Percentiles rank a stretch among this genome's conserved stretches.
These are phyloP conservation scores for Tachyglossus aculeatus DNA, from an alignment of 2,797 vertebrate species.

Conservation along the genomic window DNA sequence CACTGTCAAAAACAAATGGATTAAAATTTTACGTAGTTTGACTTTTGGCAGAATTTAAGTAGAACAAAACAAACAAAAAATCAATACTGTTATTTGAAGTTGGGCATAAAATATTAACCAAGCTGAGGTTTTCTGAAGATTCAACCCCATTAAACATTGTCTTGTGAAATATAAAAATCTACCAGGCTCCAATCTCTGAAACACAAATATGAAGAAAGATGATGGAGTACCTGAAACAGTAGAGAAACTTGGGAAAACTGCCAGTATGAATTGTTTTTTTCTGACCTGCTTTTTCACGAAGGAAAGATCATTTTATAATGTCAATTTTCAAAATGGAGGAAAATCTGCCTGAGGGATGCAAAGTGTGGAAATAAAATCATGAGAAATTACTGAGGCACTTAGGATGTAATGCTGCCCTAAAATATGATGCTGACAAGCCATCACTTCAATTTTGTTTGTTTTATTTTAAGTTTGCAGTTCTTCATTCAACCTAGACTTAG, in stretches of 20 bases:
- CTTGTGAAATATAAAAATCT: conserved; percentile 67
- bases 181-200: conserved; percentile 51
- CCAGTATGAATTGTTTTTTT: conserved; percentile 51
- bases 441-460: no score
- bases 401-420: no score
- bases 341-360: neutral
- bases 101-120: conserved; percentile 63
- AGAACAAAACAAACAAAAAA: conserved; percentile 63
- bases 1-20: conserved; percentile 56
- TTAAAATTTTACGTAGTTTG: conserved; percentile 62
- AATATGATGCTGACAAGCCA: no score
- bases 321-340: neutral
- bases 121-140: conserved; percentile 58
- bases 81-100: conserved; percentile 64
- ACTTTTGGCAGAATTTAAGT: no score
- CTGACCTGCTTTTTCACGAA: conserved; percentile 12
- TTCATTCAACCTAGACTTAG: no score
- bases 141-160: conserved; percentile 67
- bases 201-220: conserved; percentile 56
- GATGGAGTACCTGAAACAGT: conserved; percentile 44
- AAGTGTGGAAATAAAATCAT: no score
- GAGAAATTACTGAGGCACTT: no score
- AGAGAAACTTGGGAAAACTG: conserved; percentile 52
- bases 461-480: no score
- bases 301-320: conserved; percentile 28